Base-by-base conservation (phyloP, 2,888 invertebrate species). In the Eugnorisma glareosa region DNA sequence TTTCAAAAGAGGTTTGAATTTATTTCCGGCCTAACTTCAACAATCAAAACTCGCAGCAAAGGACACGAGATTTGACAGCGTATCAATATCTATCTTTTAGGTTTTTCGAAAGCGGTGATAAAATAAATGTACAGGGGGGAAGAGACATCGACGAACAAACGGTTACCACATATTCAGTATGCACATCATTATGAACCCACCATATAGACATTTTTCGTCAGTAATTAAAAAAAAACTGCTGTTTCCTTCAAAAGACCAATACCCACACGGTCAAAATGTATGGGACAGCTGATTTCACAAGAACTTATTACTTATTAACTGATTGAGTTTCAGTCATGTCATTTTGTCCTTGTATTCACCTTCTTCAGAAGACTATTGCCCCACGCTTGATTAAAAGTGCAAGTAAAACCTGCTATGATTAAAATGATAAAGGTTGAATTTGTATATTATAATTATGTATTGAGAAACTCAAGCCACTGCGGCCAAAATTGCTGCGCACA, bases 311-410 rank as follows among this genome's bases (percentile, higher is more conserved):
- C 28, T 7, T 57, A 15, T 2, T 54, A 11, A 11, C 15, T 24
- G 6, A 45, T 37, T 40, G 15, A 66, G 37, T 48, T 74, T 24
- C 8, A 15, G 24, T 24, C 18, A 75, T 57, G 24, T 37, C 24
- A 48, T 66, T 48, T 15, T 51, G 77, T 24, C 82, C 73, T 83
- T 67, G 77, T n/a, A 13, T 48, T 2, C 15, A 8, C 69, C 72
- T 24, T 82, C 77, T 84, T 70, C 15, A 64, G 82, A 28, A 48
- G 0, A 59, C 18, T 35, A 67, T 84, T 85, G 67, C 83, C 10
- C 31, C 81, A 83, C 45, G 31, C 28, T 54, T 70, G 5, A 63
- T 67, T 84, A 59, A 73, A 76, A 59, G 13, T 57, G 28, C 63
- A 71, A 73, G 57, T 21, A 63, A 73, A 81, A 85, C 70, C 35